A percentile compares a stretch with the other conserved stretches of the same genome.
Evolutionary conservation across 1,140 invertebrate genomes (phyloP).

Genomic region (Orchestia grillus): DNA sequence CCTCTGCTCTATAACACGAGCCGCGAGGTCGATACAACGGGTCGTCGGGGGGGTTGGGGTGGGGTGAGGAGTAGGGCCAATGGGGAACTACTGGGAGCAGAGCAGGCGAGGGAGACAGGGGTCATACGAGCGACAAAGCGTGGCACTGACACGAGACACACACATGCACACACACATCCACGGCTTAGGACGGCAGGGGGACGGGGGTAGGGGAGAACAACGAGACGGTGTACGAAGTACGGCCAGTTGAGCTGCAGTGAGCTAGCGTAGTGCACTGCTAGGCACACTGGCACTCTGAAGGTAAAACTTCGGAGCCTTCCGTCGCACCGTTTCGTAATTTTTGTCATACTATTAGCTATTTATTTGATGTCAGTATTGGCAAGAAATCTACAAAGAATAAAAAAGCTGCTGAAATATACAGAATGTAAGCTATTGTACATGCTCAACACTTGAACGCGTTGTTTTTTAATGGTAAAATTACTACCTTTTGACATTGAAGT

Average conservation of each 20-base stretch:
- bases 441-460: neutral
- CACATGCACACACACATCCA: neutral
- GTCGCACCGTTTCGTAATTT: neutral
- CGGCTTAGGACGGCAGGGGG: neutral
- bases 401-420: neutral
- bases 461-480: neutral
- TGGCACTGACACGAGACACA: neutral
- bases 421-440: neutral
- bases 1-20: constrained; percentile 50
- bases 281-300: neutral
- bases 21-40: constrained; percentile 55
- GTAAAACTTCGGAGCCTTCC: neutral
- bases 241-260: neutral
- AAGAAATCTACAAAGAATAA: neutral
- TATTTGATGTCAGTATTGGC: neutral
- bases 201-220: neutral
- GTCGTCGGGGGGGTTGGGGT: neutral
- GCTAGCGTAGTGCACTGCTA: neutral
- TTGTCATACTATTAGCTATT: neutral
- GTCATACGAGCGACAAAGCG: neutral
- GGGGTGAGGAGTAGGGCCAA: neutral
- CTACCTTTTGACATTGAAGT: neutral
- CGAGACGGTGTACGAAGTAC: neutral
- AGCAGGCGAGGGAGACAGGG: neutral
- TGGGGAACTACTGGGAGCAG: neutral